Evolutionary conservation across 1,140 invertebrate species (phyloP).

Genomic region (Amyelois transitella): DNA sequence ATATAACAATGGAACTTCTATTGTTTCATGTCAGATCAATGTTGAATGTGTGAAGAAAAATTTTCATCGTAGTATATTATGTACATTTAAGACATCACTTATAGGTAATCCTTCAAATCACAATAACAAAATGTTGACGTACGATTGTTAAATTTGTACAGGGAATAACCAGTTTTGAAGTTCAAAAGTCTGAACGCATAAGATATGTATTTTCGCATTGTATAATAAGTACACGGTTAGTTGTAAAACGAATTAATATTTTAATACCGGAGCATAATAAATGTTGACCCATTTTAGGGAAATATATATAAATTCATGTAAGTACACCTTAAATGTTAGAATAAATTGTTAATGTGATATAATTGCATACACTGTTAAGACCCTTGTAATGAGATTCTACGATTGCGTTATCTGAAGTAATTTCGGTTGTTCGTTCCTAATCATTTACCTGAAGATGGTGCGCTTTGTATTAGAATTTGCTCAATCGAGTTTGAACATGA

Average conservation of each 20-base stretch:
- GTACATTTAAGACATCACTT: conserved; percentile 17
- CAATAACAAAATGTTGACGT: conserved; percentile 67
- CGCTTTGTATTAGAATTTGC: conserved; percentile 62
- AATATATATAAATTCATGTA: conserved; percentile 38
- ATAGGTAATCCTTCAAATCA: conserved; percentile 62
- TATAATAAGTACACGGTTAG: conserved; percentile 67
- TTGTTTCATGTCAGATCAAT: background rate
- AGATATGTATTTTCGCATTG: conserved; percentile 70
- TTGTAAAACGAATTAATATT: conserved; percentile 64
- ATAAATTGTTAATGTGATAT: conserved; percentile 58
- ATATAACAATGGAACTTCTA: background rate
- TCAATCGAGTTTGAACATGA: conserved; percentile 40
- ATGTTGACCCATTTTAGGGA: conserved; percentile 51
- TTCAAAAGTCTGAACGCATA: conserved; percentile 70
- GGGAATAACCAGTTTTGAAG: conserved; percentile 59
- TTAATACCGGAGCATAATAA: conserved; percentile 63
- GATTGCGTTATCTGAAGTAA: conserved; percentile 42
- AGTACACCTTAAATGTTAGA: conserved; percentile 53
- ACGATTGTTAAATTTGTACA: conserved; percentile 71
- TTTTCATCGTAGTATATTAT: conserved; percentile 18
- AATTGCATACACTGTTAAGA: conserved; percentile 52
- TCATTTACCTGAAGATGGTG: conserved; percentile 40
- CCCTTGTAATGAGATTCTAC: conserved; percentile 47
- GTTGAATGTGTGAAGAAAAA: background rate
- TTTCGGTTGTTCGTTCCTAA: conserved; percentile 60